Percentiles rank a stretch among this genome's conserved stretches.
These are phyloP conservation scores for Penaeus chinensis DNA, from an alignment of 1,140 invertebrate genomes.

Conservation along the genomic window DNA sequence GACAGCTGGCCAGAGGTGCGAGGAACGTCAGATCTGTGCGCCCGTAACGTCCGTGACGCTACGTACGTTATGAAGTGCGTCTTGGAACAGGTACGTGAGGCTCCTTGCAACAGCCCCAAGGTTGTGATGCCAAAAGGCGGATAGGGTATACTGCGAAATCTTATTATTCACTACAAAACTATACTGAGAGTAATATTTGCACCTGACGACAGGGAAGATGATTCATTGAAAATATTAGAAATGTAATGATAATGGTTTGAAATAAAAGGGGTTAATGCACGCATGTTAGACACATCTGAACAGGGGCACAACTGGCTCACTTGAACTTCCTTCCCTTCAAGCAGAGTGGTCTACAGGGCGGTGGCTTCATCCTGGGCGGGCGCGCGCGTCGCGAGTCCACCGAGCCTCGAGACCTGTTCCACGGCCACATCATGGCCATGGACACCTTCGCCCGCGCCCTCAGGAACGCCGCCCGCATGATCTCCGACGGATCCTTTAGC, in stretches of 20 bases:
- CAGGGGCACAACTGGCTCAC: not conserved
- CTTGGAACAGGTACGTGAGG: constrained; percentile 52
- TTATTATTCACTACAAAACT: not conserved
- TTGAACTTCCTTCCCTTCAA: no score
- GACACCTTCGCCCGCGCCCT: constrained; percentile 63
- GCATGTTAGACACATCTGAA: not conserved
- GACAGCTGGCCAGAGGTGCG: constrained; percentile 50
- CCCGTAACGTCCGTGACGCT: constrained; percentile 50
- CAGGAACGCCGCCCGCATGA: constrained; percentile 50
- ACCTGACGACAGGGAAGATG: not conserved
- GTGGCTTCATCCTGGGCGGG: constrained; percentile 58
- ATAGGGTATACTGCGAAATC: not conserved
- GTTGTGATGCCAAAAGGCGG: not conserved
- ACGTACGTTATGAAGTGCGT: constrained; percentile 63
- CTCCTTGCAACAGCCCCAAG: not conserved
- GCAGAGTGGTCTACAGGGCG: constrained; percentile 55
- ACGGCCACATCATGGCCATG: constrained; percentile 62
- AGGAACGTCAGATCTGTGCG: constrained; percentile 42
- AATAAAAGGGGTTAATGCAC: not conserved
- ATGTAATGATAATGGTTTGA: not conserved
- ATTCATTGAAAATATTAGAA: not conserved
- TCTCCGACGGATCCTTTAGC: constrained; percentile 58
- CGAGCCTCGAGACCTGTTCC: constrained; percentile 58
- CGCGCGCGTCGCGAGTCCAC: constrained; percentile 51
- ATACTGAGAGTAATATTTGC: not conserved